Evolutionary conservation across 2,888 invertebrate genomes (phyloP), one percentile per base, ranked within the genome.

Genomic region (Eilema caniola): DNA sequence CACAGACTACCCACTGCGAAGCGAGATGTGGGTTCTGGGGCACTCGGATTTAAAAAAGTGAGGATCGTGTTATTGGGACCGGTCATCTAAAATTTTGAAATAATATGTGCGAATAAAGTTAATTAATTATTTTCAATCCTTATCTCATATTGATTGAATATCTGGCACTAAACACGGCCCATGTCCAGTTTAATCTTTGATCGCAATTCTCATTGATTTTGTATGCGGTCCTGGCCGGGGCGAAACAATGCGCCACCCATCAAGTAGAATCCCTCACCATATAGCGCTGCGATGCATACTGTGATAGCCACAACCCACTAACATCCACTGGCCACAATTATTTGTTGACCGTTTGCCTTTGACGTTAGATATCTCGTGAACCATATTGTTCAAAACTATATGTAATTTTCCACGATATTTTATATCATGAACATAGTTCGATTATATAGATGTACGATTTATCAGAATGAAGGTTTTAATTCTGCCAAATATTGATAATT

Each of bases 171-270:
- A 31, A 33, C 33, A 66, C 70, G 53, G 70, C 70, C 71, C 68
- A 16, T 69, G 41, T 74, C 66, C 64, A 72, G 70, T 66, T 67
- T 72, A 74, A 64, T 69, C 53, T 72, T 70, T 70, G 62, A 66
- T 87, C 73, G 85, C 83, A 87, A 90, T 87, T 87, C 82, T 80
- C 83, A 87, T 89, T 89, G 88, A 88, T 88, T 88, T 85, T 85
- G 86, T 85, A 81, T 83, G 83, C 77, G 77, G 83, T 81, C 77
- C 72, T 70, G 78, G 69, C 69, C 68, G 67, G 74, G 73, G 77
- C 77, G 78, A 72, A 73, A 86, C 84, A 86, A 87, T 84, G 75
- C 81, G 72, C 70, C 73, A 33, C 81, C 83, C 82, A 85, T 87
- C 84, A 78, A 79, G 75, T 81, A 85, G 85, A 88, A 88, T 86